These are phyloP conservation scores for Conomelus anceps DNA, from an alignment of 2,888 invertebrate species.

Conservation along the genomic window DNA sequence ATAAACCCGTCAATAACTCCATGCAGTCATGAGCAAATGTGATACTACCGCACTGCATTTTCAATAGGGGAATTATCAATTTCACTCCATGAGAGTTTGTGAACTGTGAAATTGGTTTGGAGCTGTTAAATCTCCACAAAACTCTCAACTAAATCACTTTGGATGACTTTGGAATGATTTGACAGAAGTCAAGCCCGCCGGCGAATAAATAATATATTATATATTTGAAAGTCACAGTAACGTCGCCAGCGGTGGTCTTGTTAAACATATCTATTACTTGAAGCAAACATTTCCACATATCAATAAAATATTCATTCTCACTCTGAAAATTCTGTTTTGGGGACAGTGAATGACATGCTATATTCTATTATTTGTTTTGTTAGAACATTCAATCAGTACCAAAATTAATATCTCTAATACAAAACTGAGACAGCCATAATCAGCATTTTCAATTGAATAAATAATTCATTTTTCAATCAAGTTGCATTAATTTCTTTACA, in stretches of 20 bases:
- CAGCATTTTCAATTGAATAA: no score
- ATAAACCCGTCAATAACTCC: neutral
- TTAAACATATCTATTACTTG: neutral
- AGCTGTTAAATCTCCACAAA: neutral
- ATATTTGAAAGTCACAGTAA: neutral
- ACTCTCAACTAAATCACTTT: no score
- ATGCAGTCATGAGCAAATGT: neutral
- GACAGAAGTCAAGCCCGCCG: neutral
- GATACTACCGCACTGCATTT: neutral
- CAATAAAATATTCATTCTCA: neutral
- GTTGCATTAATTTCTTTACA: no score
- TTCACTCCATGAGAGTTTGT: neutral
- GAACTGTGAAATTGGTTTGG: neutral
- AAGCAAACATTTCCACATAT: neutral
- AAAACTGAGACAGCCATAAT: no score
- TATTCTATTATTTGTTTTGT: no score
- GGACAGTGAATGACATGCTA: neutral
- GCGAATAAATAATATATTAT: neutral
- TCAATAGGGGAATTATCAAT: neutral
- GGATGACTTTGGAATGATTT: neutral
- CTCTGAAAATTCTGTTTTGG: neutral
- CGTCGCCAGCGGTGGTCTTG: neutral
- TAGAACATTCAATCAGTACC: no score
- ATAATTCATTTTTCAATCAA: no score
- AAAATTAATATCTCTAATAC: no score